Base-by-base conservation (phyloP, 2,888 invertebrate genomes). In the Tenthredo scrophulariae region DNA sequence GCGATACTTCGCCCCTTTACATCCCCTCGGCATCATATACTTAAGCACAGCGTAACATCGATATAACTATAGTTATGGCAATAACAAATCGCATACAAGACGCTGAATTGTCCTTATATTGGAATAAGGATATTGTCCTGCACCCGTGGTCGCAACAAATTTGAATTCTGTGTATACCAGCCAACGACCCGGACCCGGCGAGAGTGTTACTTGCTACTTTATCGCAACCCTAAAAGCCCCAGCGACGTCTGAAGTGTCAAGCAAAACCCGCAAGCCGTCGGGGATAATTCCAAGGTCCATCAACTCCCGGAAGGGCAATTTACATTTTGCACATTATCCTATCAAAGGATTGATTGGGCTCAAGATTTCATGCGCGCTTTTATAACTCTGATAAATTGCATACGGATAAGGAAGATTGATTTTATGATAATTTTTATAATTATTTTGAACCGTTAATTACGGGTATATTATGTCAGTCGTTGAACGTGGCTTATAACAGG, bases 201-300 rank as follows among this genome's bases (percentile, higher is more conserved):
- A 80, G 62, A n/a, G 22, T 40, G 62, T 40, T 37, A 58, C 40
- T 58, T 26, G 80, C 26, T 62, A 40, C 62, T 80, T 80, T 80
- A 58, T 62, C n/a, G 80, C 62, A 80, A 62, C 80, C 80, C 80
- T 80, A 80, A 80, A 80, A 58, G 13, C 58, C 37, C 40, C n/a
- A 50, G 50, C 13, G 18, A n/a, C 37, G 80, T 80, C 80, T 50
- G 40, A 58, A 80, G 80, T 40, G 62, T 80, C 33, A 62, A 50
- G 62, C 37, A 22, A 80, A 80, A 58, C 37, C 58, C 58, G 7
- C 37, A 62, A 62, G 26, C 58, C 80, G 58, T 62, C 26, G 80
- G 10, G 62, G 80, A 58, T 58, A 37, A 62, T 80, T 80, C 40
- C 22, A n/a, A 33, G 40, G 62, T 37, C 62, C 80, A 29, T 80